Evolutionary conservation across 1,140 invertebrate genomes (phyloP), one percentile per base, ranked within the genome.

Genomic region (Lepidurus couesii): DNA sequence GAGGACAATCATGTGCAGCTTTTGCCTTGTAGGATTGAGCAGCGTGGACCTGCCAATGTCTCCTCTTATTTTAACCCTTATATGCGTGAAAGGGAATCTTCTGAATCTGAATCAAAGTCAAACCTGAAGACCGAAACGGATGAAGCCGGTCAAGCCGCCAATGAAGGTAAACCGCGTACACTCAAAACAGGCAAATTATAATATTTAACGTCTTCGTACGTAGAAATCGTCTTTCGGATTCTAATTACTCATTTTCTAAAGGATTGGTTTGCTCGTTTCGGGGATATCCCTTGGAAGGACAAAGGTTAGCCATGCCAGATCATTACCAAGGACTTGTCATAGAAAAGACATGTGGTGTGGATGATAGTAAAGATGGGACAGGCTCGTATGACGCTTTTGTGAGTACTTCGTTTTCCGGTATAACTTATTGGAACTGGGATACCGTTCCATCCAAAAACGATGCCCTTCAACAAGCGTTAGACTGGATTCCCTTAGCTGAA

Each of bases 341-440:
- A 16, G 88, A 88, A 43, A 91, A 92, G 85, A 86, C 86, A 21
- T 88, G 90, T 80, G 88, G 90, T 80, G 88, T 88, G 82, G 87
- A 89, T 6, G 84, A 88, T 0, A 84, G 83, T 77, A 88, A 91
- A 81, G 87, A 88, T 73, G 85, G 87, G 44, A 88, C 90, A 24
- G 13, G 13, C 8, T 16, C 13, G 1, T 86, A 90, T 77, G 89
- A 88, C 82, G 88, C 92, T 73, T 88, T 89, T 83, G 85, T 88
- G 0, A 87, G 86, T 0, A 86, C 89, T 26, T 87, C 81, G 42
- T 93, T 94, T 84, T 86, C 89, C 77, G 84, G 89, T 47, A 87
- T 93, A 75, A 89, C 86, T 1, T 90, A 91, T 82, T 94, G 93
- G 93, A 93, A 94, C 84, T 92, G 92, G 87, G 92, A 93, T 82